Percentiles rank a stretch among this genome's conserved stretches.
These are phyloP conservation scores for Tachypleus tridentatus DNA, from an alignment of 1,140 invertebrate species.

Conservation along the genomic window DNA sequence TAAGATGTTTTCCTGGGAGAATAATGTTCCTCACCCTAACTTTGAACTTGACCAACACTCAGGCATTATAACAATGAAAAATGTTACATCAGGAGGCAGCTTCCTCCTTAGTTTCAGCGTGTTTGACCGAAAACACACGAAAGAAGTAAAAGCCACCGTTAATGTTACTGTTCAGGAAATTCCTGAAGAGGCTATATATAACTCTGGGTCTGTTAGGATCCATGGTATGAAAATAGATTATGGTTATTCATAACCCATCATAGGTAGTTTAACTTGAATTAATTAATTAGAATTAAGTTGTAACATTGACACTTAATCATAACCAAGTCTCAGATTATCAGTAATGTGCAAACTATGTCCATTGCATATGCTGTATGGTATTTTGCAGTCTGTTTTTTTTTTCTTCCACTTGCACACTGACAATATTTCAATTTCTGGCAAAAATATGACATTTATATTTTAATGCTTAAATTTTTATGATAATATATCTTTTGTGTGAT, in stretches of 20 bases:
- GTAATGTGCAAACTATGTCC: too few relatives aligned
- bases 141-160: constrained; percentile 85
- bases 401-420: too few relatives aligned
- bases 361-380: too few relatives aligned
- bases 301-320: background rate
- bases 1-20: constrained; percentile 87
- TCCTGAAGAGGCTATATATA: constrained; percentile 85
- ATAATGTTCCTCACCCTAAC: constrained; percentile 54
- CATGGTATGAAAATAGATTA: constrained; percentile 7
- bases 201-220: constrained; percentile 77
- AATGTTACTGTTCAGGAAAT: constrained; percentile 87
- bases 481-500: too few relatives aligned
- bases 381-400: too few relatives aligned
- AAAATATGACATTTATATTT: too few relatives aligned
- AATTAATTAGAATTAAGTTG: background rate
- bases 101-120: constrained; percentile 79
- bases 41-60: constrained; percentile 82
- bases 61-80: constrained; percentile 90
- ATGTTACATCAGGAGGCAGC: constrained; percentile 61
- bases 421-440: too few relatives aligned
- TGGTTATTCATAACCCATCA: background rate
- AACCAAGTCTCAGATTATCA: too few relatives aligned
- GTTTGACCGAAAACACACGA: constrained; percentile 84
- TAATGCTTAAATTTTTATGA: too few relatives aligned
- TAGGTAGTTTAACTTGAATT: background rate